A percentile compares a stretch with the other conserved stretches of the same genome.
phyloP scores from a whole-genome alignment of 2,113 vertebrate species.

The Datnioides undecimradiatus region DNA sequence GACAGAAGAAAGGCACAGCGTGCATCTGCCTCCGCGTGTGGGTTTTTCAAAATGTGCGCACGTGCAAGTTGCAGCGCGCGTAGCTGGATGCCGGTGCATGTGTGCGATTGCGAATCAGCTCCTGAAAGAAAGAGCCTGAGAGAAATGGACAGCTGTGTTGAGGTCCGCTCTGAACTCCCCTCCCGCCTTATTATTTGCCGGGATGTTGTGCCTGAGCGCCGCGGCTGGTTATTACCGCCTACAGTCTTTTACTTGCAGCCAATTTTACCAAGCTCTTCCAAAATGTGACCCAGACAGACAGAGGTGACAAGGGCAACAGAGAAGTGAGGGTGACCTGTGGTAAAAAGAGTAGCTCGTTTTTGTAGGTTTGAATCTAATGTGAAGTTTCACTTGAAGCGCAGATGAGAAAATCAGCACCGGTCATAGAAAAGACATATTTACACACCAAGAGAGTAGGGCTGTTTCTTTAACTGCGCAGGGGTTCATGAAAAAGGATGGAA shows the following conservation, averaged over 20 bases:
- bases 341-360: slow-evolving; percentile 21
- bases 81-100: neutral
- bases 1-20: slow-evolving; percentile 33
- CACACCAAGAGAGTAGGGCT: neutral
- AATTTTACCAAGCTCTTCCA: slow-evolving; percentile 30
- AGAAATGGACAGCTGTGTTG: slow-evolving; percentile 30
- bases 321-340: neutral
- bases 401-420: neutral
- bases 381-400: slow-evolving; percentile 6
- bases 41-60: neutral
- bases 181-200: slow-evolving; percentile 12
- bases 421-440: neutral
- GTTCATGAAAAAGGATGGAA: neutral
- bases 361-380: slow-evolving; percentile 17
- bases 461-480: neutral
- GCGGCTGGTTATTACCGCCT: slow-evolving; percentile 35
- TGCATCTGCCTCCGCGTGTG: slow-evolving; percentile 5
- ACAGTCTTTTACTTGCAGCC: slow-evolving; percentile 29
- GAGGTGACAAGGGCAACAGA: neutral
- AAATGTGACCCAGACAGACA: slow-evolving; percentile 16
- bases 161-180: slow-evolving; percentile 32
- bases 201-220: slow-evolving; percentile 33
- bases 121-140: neutral
- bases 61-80: neutral
- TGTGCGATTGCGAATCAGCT: slow-evolving; percentile 9